These are phyloP conservation scores for Parazoanthus atlanticus DNA, from an alignment of 92 coral and sea anemone genomes.

Conservation along the genomic window DNA sequence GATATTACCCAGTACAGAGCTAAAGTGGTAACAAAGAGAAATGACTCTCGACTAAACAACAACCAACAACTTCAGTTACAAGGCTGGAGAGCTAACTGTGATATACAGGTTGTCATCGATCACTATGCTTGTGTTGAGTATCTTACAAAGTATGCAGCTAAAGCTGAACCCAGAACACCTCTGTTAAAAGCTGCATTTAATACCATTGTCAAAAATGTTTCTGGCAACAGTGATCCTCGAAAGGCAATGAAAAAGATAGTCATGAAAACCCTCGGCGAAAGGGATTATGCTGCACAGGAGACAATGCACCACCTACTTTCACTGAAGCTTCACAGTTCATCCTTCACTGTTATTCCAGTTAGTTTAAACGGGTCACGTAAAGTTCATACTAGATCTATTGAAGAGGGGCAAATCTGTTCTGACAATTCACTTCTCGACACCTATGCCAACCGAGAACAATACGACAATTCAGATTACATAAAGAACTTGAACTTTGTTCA, in stretches of 20 bases:
- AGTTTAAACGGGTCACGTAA: slow-evolving; percentile 51
- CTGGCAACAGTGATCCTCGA: slow-evolving; percentile 40
- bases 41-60: too few species aligned
- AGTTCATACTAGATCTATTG: slow-evolving; percentile 25
- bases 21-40: slow-evolving; percentile 39
- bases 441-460: slow-evolving; percentile 42
- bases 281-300: too few species aligned
- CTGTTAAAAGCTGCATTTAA: slow-evolving; percentile 12
- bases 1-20: slow-evolving; percentile 27
- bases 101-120: too few species aligned
- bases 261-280: slow-evolving; percentile 45
- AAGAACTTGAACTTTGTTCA: slow-evolving; percentile 17
- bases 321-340: slow-evolving; percentile 35
- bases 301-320: slow-evolving; percentile 50
- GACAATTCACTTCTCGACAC: slow-evolving; percentile 21
- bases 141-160: too few species aligned
- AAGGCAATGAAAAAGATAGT: slow-evolving; percentile 22
- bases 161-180: too few species aligned
- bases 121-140: too few species aligned
- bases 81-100: too few species aligned
- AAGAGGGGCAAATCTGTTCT: slow-evolving; percentile 16
- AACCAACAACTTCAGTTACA: too few species aligned
- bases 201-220: slow-evolving; percentile 18
- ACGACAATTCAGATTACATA: slow-evolving; percentile 8
- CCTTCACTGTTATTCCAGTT: slow-evolving; percentile 48